Conservation (phyloP, 2,797 vertebrate species). For the Xenops minutus region DNA sequence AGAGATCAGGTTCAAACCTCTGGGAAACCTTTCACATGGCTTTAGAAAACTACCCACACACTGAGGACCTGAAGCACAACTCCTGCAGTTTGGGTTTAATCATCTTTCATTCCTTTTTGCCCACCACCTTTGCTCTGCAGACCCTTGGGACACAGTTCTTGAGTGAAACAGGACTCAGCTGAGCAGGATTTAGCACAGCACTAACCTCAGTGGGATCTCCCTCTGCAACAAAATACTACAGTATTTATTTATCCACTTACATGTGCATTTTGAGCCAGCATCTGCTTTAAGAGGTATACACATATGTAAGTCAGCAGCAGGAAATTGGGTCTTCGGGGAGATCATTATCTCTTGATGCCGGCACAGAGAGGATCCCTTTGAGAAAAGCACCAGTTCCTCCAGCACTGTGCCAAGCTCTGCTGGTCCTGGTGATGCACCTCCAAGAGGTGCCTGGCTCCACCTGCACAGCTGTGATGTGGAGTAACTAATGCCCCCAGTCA, state of each 20-base stretch:
- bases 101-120: neutral
- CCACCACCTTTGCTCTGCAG: neutral
- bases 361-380: neutral
- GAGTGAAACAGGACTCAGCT: neutral
- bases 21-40: neutral
- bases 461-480: neutral
- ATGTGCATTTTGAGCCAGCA: neutral
- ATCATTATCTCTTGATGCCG: neutral
- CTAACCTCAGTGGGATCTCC: neutral
- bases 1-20: neutral
- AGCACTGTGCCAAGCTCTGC: neutral
- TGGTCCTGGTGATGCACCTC: neutral
- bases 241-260: slow-evolving; percentile 17
- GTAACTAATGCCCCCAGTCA: neutral
- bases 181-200: neutral
- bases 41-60: neutral
- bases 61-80: neutral
- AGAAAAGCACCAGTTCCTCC: neutral
- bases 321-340: neutral
- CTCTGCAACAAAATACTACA: neutral
- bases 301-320: neutral
- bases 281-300: neutral
- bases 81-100: neutral
- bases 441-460: neutral
- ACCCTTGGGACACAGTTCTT: neutral